These are phyloP conservation scores for Holothuria leucospilota DNA, from an alignment of 53 echinoderm and acorn worm species.

Conservation along the genomic window DNA sequence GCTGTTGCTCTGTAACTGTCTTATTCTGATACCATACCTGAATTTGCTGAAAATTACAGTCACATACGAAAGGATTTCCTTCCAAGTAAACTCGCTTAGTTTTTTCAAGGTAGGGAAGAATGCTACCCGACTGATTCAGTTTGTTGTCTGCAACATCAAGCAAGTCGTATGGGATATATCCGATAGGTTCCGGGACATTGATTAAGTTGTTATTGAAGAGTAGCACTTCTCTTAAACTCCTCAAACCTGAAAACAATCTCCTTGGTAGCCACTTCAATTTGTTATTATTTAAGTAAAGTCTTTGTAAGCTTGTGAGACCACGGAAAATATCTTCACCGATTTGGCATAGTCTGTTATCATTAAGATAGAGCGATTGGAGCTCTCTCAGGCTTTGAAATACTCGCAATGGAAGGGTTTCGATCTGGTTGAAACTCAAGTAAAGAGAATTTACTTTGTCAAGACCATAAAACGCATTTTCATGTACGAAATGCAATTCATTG, in stretches of 20 bases:
- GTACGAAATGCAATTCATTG: background rate
- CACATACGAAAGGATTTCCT: slow-evolving; percentile 6
- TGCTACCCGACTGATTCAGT: background rate
- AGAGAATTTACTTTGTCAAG: background rate
- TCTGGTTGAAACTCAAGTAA: slow-evolving; percentile 10
- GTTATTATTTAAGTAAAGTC: background rate
- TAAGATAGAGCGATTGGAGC: background rate
- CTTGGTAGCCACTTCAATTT: background rate
- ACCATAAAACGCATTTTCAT: background rate
- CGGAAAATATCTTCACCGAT: background rate
- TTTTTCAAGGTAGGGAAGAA: background rate
- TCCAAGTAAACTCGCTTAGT: background rate
- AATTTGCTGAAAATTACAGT: slow-evolving; percentile 11
- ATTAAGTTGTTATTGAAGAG: background rate
- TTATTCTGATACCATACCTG: background rate
- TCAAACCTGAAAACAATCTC: slow-evolving; percentile 5
- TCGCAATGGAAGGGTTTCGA: background rate
- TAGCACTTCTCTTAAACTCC: background rate
- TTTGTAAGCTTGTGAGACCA: background rate
- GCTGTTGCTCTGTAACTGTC: background rate
- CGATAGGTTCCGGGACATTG: background rate
- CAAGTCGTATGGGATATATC: background rate
- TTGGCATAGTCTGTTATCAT: background rate
- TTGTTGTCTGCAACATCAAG: background rate
- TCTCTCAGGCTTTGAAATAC: background rate